phyloP scores from a whole-genome alignment of 2,888 invertebrate genomes.

The Erebia ligea region DNA sequence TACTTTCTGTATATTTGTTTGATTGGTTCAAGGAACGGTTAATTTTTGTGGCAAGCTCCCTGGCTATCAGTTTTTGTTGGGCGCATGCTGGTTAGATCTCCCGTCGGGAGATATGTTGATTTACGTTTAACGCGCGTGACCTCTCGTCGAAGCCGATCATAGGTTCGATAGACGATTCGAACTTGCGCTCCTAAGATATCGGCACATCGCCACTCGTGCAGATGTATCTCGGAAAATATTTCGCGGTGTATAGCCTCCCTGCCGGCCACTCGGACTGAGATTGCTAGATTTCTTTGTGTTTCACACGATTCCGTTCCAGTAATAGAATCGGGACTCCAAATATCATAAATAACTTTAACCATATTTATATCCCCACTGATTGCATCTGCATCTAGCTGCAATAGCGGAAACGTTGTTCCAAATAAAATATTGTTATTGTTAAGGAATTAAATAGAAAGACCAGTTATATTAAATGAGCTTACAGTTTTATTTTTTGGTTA shows the following conservation, averaged over 20 bases:
- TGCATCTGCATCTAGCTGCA: slow-evolving; percentile 19
- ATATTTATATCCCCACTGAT: slow-evolving; percentile 35
- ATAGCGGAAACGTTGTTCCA: slow-evolving; percentile 28
- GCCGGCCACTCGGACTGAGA: slow-evolving; percentile 65
- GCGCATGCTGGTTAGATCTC: slow-evolving; percentile 78
- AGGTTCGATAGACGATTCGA: slow-evolving; percentile 80
- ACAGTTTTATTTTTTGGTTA: not conserved
- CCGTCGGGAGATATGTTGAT: slow-evolving; percentile 83
- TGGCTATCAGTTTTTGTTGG: slow-evolving; percentile 51
- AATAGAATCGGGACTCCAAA: slow-evolving; percentile 46
- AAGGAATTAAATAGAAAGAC: not conserved
- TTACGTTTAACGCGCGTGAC: slow-evolving; percentile 83
- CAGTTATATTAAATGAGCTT: not conserved
- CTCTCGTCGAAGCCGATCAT: slow-evolving; percentile 79
- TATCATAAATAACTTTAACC: slow-evolving; percentile 46
- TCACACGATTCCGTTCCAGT: slow-evolving; percentile 61
- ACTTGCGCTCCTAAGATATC: slow-evolving; percentile 75
- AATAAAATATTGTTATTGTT: slow-evolving; percentile 9
- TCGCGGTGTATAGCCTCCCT: slow-evolving; percentile 61
- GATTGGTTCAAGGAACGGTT: not conserved
- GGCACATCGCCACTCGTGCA: slow-evolving; percentile 78
- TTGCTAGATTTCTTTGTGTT: slow-evolving; percentile 73
- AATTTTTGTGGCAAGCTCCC: slow-evolving; percentile 8
- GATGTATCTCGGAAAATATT: slow-evolving; percentile 80
- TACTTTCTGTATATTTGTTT: too few relatives aligned